A percentile compares a stretch with the other conserved stretches of the same genome.
Conservation (phyloP, 2,888 invertebrate genomes). For the Ecdyonurus torrentis region DNA sequence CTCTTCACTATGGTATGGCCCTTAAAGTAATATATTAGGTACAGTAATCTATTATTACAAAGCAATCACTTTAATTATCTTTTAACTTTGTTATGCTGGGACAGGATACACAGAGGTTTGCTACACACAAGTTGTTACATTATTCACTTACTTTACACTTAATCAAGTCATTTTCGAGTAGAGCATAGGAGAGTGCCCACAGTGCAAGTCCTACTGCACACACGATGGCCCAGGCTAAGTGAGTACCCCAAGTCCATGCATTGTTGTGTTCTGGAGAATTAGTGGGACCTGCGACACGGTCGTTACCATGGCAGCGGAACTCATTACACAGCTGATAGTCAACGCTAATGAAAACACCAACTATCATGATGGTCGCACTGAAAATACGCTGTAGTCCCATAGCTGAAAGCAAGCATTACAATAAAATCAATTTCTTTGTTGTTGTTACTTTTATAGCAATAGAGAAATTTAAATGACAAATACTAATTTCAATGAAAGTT, state of each 20-base stretch:
- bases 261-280: constrained; percentile 17
- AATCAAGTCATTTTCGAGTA: constrained; percentile 26
- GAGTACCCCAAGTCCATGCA: constrained; percentile 32
- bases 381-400: constrained; percentile 40
- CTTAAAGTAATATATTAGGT: too few relatives aligned
- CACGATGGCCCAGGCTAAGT: constrained; percentile 36
- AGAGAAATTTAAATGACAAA: background rate
- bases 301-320: constrained; percentile 38
- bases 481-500: background rate
- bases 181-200: constrained; percentile 34
- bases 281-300: constrained; percentile 17
- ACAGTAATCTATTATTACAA: too few relatives aligned
- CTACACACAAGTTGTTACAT: background rate
- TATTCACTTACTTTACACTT: constrained; percentile 6
- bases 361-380: constrained; percentile 39
- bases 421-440: background rate
- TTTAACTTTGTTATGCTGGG: too few relatives aligned
- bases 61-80: too few relatives aligned
- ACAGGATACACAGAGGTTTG: too few relatives aligned
- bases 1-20: too few relatives aligned
- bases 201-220: constrained; percentile 34
- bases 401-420: constrained; percentile 24
- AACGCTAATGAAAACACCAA: constrained; percentile 40
- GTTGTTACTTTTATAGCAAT: background rate
- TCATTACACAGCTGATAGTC: constrained; percentile 43